Evolutionary conservation across 2,797 vertebrate genomes (phyloP).

Genomic region (Silurus lanzhouensis): DNA sequence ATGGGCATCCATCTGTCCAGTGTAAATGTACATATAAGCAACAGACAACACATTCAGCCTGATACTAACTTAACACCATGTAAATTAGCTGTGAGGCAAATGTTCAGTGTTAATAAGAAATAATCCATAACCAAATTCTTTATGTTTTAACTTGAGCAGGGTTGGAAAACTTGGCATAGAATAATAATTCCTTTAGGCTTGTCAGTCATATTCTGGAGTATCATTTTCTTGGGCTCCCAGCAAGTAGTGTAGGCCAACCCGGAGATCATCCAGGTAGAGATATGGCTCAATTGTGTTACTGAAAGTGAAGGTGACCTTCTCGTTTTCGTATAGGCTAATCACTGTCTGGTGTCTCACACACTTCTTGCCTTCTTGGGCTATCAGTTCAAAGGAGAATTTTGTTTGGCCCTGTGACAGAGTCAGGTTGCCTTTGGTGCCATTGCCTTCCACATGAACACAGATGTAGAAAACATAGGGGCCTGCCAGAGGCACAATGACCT

Average conservation of each 20-base stretch:
- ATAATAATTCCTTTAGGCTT: not conserved
- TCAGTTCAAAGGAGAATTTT: conserved; percentile 6
- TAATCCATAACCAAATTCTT: not conserved
- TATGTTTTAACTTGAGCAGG: not conserved
- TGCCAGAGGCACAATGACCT: conserved; percentile 16
- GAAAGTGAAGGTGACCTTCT: conserved; percentile 29
- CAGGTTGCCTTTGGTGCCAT: conserved; percentile 9
- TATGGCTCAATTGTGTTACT: not conserved
- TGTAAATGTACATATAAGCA: not conserved
- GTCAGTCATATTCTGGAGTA: not conserved
- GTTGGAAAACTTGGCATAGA: not conserved
- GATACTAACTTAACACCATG: not conserved
- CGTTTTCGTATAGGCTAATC: conserved; percentile 41
- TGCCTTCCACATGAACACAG: not conserved
- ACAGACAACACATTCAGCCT: not conserved
- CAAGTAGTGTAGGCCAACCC: conserved; percentile 54
- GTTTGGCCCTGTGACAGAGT: not conserved
- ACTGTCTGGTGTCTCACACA: conserved; percentile 35
- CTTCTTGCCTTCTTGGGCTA: not conserved
- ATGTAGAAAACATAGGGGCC: conserved; percentile 57
- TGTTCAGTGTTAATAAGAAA: conserved; percentile 1
- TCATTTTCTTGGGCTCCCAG: conserved; percentile 40
- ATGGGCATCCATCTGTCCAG: not conserved
- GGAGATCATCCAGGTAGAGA: not conserved
- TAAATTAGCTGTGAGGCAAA: conserved; percentile 16